Evolutionary conservation across 2,797 vertebrate genomes (phyloP), one percentile per base, ranked within the genome.

Genomic region (Lemur catta): DNA sequence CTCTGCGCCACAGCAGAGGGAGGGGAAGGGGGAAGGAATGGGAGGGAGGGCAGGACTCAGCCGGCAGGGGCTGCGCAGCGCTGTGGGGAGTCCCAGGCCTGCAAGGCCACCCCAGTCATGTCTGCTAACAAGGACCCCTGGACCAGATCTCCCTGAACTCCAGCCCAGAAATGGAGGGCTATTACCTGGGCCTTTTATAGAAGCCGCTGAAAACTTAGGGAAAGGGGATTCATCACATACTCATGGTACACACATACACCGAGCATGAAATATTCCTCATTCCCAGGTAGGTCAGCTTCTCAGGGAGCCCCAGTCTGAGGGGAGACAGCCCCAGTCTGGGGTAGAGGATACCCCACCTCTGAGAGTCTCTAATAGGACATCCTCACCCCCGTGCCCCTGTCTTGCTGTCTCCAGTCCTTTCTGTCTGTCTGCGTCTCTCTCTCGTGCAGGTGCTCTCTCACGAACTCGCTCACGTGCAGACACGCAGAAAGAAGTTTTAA

Each of bases 401-500:
- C 43, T 52, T 72, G 22, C 61, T 72, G 22, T 84, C 61, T 38
- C 65, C 55, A 0, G 72, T 11, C 24, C 8, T 28, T 10, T 30
- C 6, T 28, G 11, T 81, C 65, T 33, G 17, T 57, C 50, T 41
- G 24, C 35, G 22, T 79, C 10, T 15, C 33, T 15, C 33, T 75
- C 38, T 26, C 8, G 3, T 0, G 14, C 15, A 26, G 38, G 1
- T 4, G 1, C n/a, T 43, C 43, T 52, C 11, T 0, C 35, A 41
- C 28, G 95, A 81, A 89, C 38, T 43, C 22, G 57, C 3, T 8
- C 72, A 74, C 0, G 6, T 6, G 13, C 41, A n/a, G 13, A 46
- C 15, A 43, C 55, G 41, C 46, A 57, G 48, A 88, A 61, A 46
- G 74, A 89, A 35, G 30, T 67, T 55, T 35, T 74, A 59, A 48